Percentiles rank a stretch among this genome's conserved stretches.
phyloP scores from a whole-genome alignment of 1,140 invertebrate species.

The Macrostomum lignano region DNA sequence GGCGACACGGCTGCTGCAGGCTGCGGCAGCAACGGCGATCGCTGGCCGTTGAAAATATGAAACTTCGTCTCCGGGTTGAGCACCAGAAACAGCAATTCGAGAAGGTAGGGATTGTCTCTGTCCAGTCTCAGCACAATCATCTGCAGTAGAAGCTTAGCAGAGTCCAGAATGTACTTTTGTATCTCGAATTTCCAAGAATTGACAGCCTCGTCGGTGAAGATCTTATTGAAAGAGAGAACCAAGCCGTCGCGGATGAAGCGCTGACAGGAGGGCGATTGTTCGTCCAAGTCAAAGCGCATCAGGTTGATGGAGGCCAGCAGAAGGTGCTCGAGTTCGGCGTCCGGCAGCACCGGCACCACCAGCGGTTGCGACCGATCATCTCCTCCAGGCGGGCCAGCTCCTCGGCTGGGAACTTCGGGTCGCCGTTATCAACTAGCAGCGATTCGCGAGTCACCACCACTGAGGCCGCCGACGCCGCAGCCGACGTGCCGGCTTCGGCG shows the following conservation, averaged over 20 bases:
- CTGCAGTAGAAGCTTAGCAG: constrained; percentile 42
- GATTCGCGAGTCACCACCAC: too few relatives aligned
- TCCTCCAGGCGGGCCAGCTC: too few relatives aligned
- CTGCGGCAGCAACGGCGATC: too few relatives aligned
- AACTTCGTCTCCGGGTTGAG: constrained; percentile 75
- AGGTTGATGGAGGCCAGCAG: constrained; percentile 53
- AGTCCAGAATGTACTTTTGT: constrained; percentile 28
- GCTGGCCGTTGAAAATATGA: too few relatives aligned
- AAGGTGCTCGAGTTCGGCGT: constrained; percentile 69
- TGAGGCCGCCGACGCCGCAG: too few relatives aligned
- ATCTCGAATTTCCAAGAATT: constrained; percentile 89
- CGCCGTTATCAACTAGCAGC: too few relatives aligned
- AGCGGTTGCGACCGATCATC: constrained; percentile 56
- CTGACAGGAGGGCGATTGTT: constrained; percentile 59
- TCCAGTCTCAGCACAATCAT: constrained; percentile 60
- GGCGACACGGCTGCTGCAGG: too few relatives aligned
- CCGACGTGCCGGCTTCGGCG: too few relatives aligned
- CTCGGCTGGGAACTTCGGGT: too few relatives aligned
- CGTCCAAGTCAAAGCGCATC: constrained; percentile 42
- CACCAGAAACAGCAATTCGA: constrained; percentile 66
- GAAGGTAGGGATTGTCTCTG: constrained; percentile 65
- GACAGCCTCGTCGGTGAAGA: constrained; percentile 86
- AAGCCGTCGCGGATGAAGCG: constrained; percentile 75
- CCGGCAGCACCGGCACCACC: constrained; percentile 80
- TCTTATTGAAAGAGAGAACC: constrained; percentile 77